phyloP scores from a whole-genome alignment of 2,888 invertebrate genomes.

The Drosophila imparisetae region DNA sequence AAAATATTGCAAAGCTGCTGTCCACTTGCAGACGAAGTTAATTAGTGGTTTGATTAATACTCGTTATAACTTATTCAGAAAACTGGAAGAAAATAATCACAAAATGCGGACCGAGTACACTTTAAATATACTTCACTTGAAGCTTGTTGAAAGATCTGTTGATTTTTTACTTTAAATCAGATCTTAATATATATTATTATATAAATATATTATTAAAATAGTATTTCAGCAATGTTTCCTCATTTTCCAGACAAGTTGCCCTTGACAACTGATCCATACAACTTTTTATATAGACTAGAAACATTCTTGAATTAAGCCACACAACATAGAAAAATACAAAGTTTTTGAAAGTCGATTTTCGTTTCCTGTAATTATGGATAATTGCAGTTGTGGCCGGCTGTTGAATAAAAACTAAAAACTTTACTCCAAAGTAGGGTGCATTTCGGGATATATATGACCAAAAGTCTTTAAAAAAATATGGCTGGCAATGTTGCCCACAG shows the following conservation, averaged over 20 bases:
- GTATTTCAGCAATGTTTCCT: not conserved
- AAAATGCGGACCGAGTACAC: not conserved
- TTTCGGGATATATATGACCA: conserved; percentile 18
- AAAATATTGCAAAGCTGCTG: conserved; percentile 37
- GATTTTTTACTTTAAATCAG: not conserved
- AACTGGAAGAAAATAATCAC: conserved; percentile 41
- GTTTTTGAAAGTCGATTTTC: not conserved
- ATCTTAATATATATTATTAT: not conserved
- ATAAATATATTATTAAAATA: not conserved
- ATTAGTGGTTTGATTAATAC: conserved; percentile 54
- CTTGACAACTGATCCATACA: not conserved
- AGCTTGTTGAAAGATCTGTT: not conserved
- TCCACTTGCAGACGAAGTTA: conserved; percentile 42
- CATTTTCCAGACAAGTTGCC: not conserved
- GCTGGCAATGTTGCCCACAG: conserved; percentile 48
- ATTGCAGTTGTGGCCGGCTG: not conserved
- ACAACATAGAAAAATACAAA: not conserved
- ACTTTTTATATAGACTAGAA: not conserved
- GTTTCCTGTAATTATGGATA: not conserved
- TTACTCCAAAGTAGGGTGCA: conserved; percentile 23
- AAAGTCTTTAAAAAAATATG: conserved; percentile 28
- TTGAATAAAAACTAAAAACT: not conserved
- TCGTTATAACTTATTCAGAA: conserved; percentile 42
- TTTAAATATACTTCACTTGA: conserved; percentile 13
- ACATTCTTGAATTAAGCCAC: not conserved